A percentile compares a stretch with the other conserved stretches of the same genome.
Conservation (phyloP, 1,140 invertebrate species). For the Macrotrachela quadricornifera region DNA sequence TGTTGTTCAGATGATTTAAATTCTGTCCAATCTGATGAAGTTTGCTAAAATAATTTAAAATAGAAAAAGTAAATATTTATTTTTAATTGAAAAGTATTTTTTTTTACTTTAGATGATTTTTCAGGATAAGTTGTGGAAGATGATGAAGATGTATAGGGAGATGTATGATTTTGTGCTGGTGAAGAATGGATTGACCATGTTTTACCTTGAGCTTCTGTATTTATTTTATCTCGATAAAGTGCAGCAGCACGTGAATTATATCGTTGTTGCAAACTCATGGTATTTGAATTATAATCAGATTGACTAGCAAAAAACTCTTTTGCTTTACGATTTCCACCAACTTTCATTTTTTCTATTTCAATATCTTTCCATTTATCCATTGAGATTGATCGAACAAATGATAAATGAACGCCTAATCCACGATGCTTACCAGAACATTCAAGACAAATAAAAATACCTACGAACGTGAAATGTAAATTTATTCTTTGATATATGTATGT, state of each 20-base stretch:
- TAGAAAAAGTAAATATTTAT: no score
- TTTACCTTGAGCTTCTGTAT: conserved; percentile 61
- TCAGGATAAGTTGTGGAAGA: no score
- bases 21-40: no score
- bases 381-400: conserved; percentile 58
- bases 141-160: no score
- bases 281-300: conserved; percentile 54
- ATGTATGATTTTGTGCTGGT: conserved; percentile 38
- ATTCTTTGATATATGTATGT: conserved; percentile 18
- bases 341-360: conserved; percentile 91
- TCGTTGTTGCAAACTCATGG: conserved; percentile 54
- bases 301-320: conserved; percentile 69
- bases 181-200: conserved; percentile 56
- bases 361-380: conserved; percentile 99
- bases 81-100: no score
- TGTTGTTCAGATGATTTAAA: no score
- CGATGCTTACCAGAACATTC: conserved; percentile 91
- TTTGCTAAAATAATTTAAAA: no score
- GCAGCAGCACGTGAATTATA: conserved; percentile 87
- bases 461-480: conserved; percentile 21
- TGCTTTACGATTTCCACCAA: conserved; percentile 77
- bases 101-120: no score
- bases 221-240: conserved; percentile 80
- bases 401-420: conserved; percentile 73
- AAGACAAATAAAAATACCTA: conserved; percentile 74